These are phyloP conservation scores for Eleginops maclovinus DNA, from an alignment of 2,113 vertebrate species.

Conservation along the genomic window DNA sequence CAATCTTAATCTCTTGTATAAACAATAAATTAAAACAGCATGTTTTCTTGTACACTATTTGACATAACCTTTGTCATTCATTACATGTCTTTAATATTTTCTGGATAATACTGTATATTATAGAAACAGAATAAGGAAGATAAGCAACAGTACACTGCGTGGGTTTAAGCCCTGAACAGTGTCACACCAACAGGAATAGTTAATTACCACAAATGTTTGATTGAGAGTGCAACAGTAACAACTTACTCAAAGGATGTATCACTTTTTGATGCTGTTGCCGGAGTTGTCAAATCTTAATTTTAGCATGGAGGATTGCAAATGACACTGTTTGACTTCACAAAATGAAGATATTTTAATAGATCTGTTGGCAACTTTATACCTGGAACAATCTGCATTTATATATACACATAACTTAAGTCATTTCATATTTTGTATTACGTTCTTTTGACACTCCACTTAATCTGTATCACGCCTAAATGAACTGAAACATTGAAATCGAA, in stretches of 20 bases:
- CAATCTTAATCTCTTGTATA: too few relatives aligned
- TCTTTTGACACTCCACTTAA: not conserved
- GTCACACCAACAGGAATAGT: not conserved
- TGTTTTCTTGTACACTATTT: too few relatives aligned
- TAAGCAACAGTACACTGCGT: not conserved
- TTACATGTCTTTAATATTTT: not conserved
- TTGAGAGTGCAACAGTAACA: not conserved
- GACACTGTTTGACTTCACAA: not conserved
- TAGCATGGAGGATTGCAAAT: not conserved
- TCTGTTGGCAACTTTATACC: not conserved
- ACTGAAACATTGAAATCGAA: not conserved
- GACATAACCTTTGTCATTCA: not conserved
- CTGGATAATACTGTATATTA: not conserved
- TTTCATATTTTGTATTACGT: not conserved
- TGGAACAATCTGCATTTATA: not conserved
- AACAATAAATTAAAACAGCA: too few relatives aligned
- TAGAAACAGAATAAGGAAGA: not conserved
- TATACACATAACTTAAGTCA: too few relatives aligned
- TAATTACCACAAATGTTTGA: not conserved
- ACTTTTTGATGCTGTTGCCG: not conserved
- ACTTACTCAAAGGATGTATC: conserved; percentile 6
- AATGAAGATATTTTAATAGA: not conserved
- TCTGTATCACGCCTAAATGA: not conserved
- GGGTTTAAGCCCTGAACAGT: not conserved
- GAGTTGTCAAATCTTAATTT: not conserved